Evolutionary conservation across 2,888 invertebrate species (phyloP), one percentile per base, ranked within the genome.

Genomic region (Drosophila stalkeri): DNA sequence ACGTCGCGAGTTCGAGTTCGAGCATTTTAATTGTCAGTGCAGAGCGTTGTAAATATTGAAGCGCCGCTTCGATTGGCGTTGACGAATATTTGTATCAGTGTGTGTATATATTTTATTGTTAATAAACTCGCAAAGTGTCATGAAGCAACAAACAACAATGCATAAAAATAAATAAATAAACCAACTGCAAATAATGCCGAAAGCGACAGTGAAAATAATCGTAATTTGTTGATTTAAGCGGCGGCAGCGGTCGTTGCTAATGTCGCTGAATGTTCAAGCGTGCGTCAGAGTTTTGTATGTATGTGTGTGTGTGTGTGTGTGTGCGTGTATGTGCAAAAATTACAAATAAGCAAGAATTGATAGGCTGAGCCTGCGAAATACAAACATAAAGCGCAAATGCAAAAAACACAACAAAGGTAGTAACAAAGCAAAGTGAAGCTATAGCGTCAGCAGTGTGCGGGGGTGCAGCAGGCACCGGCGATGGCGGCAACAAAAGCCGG

Each of bases 321-420:
- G 23, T 44, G 47, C 18, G 51, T 51, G 37, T 43, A 51, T 73
- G 73, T 68, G 81, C 61, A 66, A 72, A 77, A 81, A 77, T 63
- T 70, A 70, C 73, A 77, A 77, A 79, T 73, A 68, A 76, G 72
- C 47, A 70, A 70, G 72, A 70, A 81, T 75, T 81, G 62, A 81
- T 81, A 80, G 81, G 79, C 80, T 80, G 67, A 66, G 71, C 56
- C 61, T 75, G 71, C 78, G 77, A 86, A 86, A 78, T 60, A 80
- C 84, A 81, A 88, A 80, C 76, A 70, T 55, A 83, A 86, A 88
- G 37, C 77, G 75, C 80, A 90, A 82, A 88, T 82, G 82, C 78
- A 87, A 87, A 82, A 82, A 85, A 86, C 72, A 80, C 71, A 78
- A 80, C 77, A 89, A 84, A 86, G 89, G 81, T 82, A 82, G 80